Evolutionary conservation across 30 jellyfish, hydroid and myxozoan genomes (phyloP), one percentile per base, ranked within the genome.

Genomic region (Chrysaora quinquecirrha): DNA sequence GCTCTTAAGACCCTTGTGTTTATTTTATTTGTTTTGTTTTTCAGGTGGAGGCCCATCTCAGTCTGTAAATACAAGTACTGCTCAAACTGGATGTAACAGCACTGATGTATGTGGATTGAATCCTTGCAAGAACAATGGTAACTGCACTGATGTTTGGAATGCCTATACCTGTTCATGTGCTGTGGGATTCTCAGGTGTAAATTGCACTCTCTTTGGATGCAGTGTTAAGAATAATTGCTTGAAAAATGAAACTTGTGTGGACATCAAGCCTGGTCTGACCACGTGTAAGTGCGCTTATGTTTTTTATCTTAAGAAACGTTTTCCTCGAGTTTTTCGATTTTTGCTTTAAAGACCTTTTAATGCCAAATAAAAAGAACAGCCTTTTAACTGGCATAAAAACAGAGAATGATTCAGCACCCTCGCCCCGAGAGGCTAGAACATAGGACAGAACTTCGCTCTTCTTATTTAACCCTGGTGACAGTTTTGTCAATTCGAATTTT

Each of bases 41-140:
- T 21, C 43, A 21, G 78, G 87, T 1, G 78, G 87, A 7, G 78
- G 87, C 16, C 31, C 71, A 73, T 33, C 84, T 16, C 84, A 73
- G 29, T 32, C 76, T 23, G 65, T 34, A 7, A 78, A 46, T 65
- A 27, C 50, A 30, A 54, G 82, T 29, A 54, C 52, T 18, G 82
- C 82, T 18, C 31, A 46, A 21, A 21, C 76, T 18, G 95, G 95
- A 0, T 86, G 96, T 50, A 63, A 75, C 48, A 73, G 90, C 9
- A 60, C 96, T 0, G 81, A 75, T 54, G 96, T 86, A 0, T 86
- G 96, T 71, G 85, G 34, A 21, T 18, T 24, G 22, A 77, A 34
- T 27, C 96, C 96, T 4, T 87, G 97, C 60, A 48, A 68, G 28
- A 52, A 82, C 54, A 81, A 70, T 4, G 97, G 91, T 35, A 83